Evolutionary conservation across 2,888 invertebrate species (phyloP).

Genomic region (Drosophila sordidula): DNA sequence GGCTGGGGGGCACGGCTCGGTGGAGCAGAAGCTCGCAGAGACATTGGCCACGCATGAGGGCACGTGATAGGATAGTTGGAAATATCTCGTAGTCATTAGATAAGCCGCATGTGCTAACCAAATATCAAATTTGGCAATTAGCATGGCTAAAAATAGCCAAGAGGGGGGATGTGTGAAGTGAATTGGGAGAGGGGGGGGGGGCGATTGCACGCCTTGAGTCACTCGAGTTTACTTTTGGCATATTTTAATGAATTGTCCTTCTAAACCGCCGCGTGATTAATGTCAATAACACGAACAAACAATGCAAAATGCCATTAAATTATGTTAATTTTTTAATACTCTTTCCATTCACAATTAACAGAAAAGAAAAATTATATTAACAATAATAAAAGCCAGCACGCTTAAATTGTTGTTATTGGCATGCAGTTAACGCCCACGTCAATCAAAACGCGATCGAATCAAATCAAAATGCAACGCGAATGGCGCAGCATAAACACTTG

Average conservation of each 20-base stretch:
- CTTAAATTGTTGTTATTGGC: conserved; percentile 4
- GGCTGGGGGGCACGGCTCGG: not conserved
- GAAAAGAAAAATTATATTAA: conserved; percentile 7
- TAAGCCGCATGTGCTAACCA: conserved; percentile 41
- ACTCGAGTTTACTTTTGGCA: conserved; percentile 24
- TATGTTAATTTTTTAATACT: conserved; percentile 46
- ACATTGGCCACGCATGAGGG: conserved; percentile 10
- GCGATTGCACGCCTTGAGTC: conserved; percentile 20
- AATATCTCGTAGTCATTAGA: conserved; percentile 14
- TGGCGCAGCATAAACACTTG: conserved; percentile 17
- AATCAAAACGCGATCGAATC: conserved; percentile 14
- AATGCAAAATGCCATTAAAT: conserved; percentile 37
- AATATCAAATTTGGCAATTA: conserved; percentile 41
- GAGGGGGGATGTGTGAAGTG: not conserved
- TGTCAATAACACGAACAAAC: conserved; percentile 38
- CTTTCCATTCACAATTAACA: conserved; percentile 24
- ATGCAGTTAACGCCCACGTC: conserved; percentile 45
- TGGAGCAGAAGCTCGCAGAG: not conserved
- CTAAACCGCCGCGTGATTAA: conserved; percentile 30
- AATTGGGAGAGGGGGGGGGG: too few species aligned
- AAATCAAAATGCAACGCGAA: conserved; percentile 17
- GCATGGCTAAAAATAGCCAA: conserved; percentile 25
- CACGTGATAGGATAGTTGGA: conserved; percentile 20
- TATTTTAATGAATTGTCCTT: conserved; percentile 46
- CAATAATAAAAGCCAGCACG: conserved; percentile 19